phyloP scores from a whole-genome alignment of 2,797 vertebrate species.

The Sebastes dallii region DNA sequence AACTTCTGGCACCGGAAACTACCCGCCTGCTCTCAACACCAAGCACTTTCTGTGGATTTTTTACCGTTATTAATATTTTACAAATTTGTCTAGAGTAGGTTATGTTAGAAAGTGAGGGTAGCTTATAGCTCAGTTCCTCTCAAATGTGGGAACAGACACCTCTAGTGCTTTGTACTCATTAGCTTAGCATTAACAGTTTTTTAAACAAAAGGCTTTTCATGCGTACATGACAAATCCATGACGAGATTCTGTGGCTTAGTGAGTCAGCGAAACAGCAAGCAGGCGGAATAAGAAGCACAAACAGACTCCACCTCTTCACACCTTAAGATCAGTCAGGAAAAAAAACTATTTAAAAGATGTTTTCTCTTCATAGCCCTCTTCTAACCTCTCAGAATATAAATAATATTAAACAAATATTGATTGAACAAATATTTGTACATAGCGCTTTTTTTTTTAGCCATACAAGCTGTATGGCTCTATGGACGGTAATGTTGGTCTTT shows the following conservation, averaged over 20 bases:
- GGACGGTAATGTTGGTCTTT: background rate
- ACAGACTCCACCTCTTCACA: slow-evolving; percentile 7
- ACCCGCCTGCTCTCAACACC: slow-evolving; percentile 25
- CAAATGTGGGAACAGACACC: background rate
- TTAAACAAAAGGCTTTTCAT: slow-evolving; percentile 21
- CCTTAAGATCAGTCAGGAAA: slow-evolving; percentile 1
- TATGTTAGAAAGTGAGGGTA: background rate
- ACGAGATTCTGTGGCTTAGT: slow-evolving; percentile 37
- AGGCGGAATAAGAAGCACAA: background rate
- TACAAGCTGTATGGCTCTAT: background rate
- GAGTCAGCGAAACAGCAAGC: slow-evolving; percentile 4
- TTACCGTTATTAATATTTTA: slow-evolving; percentile 1
- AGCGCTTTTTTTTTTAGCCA: background rate
- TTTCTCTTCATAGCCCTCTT: background rate
- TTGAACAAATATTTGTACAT: background rate
- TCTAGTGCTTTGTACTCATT: slow-evolving; percentile 20
- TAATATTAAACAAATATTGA: background rate
- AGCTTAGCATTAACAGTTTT: slow-evolving; percentile 7
- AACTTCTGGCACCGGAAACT: slow-evolving; percentile 34
- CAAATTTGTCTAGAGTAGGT: slow-evolving; percentile 2
- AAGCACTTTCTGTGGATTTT: background rate
- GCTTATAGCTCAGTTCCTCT: background rate
- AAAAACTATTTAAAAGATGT: background rate
- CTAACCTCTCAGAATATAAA: background rate
- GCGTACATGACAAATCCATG: slow-evolving; percentile 23